These are phyloP conservation scores for Suricata suricatta DNA, from an alignment of 2,113 vertebrate species.

Conservation along the genomic window DNA sequence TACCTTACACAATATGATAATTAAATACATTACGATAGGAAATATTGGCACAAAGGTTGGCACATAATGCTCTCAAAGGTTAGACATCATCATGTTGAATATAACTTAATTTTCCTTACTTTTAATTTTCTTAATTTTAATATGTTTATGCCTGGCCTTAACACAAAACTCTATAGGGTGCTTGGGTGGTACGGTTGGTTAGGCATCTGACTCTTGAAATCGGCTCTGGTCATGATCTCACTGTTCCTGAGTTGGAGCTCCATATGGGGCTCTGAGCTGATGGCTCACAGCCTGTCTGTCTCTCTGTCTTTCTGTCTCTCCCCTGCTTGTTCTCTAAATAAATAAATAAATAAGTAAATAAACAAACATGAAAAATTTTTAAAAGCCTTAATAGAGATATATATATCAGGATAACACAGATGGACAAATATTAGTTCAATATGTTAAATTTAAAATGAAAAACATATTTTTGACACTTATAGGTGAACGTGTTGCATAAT, in stretches of 20 bases:
- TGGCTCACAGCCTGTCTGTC: too few species aligned
- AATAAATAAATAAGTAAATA: too few species aligned
- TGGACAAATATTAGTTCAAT: background rate
- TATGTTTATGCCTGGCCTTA: background rate
- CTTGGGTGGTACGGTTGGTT: too few species aligned
- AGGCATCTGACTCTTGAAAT: too few species aligned
- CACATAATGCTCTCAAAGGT: background rate
- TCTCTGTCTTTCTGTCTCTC: too few species aligned
- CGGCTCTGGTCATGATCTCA: too few species aligned
- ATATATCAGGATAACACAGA: background rate
- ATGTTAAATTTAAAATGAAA: constrained; percentile 35
- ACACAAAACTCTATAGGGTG: background rate
- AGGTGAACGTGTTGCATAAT: background rate
- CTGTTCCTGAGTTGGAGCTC: too few species aligned
- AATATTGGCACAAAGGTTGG: background rate
- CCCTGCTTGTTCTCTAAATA: too few species aligned
- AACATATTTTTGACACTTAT: background rate
- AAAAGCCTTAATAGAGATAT: background rate
- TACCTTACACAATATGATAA: background rate
- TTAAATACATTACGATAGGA: background rate
- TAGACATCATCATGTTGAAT: background rate
- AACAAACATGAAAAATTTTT: too few species aligned
- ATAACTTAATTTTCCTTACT: background rate
- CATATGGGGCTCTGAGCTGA: too few species aligned
- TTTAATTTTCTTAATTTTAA: too few species aligned